Percentiles rank a stretch among this genome's conserved stretches.
phyloP scores from a whole-genome alignment of 2,888 invertebrate genomes.

The Eilema depressum region DNA sequence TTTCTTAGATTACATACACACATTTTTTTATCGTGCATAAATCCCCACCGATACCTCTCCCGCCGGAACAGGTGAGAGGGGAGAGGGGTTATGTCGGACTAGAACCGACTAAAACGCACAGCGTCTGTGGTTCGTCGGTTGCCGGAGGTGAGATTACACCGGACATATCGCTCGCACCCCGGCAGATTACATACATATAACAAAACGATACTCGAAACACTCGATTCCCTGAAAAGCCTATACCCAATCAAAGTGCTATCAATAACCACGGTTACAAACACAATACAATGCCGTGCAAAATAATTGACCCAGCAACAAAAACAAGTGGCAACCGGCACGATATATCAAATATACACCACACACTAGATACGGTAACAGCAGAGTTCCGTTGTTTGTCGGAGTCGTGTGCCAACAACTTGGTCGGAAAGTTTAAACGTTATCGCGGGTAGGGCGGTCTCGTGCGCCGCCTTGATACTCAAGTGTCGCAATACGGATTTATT shows the following conservation, averaged over 20 bases:
- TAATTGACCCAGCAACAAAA: conserved; percentile 56
- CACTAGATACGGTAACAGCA: conserved; percentile 46
- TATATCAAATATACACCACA: conserved; percentile 57
- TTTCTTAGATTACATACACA: neutral
- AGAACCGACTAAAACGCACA: no score
- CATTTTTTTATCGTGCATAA: no score
- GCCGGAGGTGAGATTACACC: no score
- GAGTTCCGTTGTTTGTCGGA: conserved; percentile 52
- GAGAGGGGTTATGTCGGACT: no score
- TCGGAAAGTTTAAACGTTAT: conserved; percentile 54
- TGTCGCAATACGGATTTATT: conserved; percentile 53
- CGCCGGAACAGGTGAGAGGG: no score
- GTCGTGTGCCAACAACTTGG: conserved; percentile 55
- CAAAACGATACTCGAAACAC: neutral
- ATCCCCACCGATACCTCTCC: no score
- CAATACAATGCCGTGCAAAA: conserved; percentile 50
- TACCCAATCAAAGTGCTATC: conserved; percentile 16
- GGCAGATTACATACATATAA: no score
- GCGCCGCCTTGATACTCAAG: conserved; percentile 41
- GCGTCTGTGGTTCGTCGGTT: no score
- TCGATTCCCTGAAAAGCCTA: neutral
- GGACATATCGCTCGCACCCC: no score
- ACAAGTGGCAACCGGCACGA: conserved; percentile 51
- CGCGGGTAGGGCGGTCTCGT: conserved; percentile 43
- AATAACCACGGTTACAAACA: conserved; percentile 29